A percentile compares a stretch with the other conserved stretches of the same genome.
Conservation (phyloP, 2,888 invertebrate genomes). For the Alloplasta piceator region DNA sequence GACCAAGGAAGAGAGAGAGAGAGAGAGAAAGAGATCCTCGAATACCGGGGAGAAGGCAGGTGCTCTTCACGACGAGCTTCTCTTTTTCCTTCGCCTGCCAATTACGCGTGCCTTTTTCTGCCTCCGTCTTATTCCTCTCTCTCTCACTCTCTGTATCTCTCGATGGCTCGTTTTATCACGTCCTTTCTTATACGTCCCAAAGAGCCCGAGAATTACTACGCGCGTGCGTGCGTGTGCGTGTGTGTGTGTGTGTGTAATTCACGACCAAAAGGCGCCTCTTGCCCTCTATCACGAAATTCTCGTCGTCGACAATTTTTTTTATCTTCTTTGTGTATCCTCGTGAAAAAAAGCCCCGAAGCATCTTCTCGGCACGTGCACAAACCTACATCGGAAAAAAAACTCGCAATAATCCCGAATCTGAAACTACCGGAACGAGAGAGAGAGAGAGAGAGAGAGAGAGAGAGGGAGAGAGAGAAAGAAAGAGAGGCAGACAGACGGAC, state of each 20-base stretch:
- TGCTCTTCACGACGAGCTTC: slow-evolving; percentile 58
- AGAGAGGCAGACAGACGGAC: background rate
- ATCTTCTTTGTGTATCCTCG: slow-evolving; percentile 29
- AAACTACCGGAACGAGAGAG: slow-evolving; percentile 39
- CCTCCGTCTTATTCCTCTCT: slow-evolving; percentile 52
- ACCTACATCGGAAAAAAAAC: slow-evolving; percentile 6
- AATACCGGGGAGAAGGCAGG: slow-evolving; percentile 62
- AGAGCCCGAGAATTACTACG: background rate
- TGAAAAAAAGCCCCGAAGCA: slow-evolving; percentile 40
- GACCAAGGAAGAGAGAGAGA: slow-evolving; percentile 10
- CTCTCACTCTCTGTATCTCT: background rate
- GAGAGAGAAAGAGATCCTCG: slow-evolving; percentile 2
- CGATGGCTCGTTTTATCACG: slow-evolving; percentile 16
- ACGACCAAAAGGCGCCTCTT: slow-evolving; percentile 47
- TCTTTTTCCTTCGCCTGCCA: slow-evolving; percentile 64
- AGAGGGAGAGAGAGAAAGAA: too few relatives aligned
- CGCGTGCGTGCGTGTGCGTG: background rate
- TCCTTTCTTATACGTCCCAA: background rate
- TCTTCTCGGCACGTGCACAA: slow-evolving; percentile 62
- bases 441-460: too few relatives aligned
- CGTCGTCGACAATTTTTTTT: slow-evolving; percentile 16
- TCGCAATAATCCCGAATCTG: slow-evolving; percentile 29
- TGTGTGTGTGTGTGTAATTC: background rate
- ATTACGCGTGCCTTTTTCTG: slow-evolving; percentile 70
- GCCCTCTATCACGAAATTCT: slow-evolving; percentile 41